phyloP scores from a whole-genome alignment of 1,140 invertebrate species.

The Pararge aegeria region DNA sequence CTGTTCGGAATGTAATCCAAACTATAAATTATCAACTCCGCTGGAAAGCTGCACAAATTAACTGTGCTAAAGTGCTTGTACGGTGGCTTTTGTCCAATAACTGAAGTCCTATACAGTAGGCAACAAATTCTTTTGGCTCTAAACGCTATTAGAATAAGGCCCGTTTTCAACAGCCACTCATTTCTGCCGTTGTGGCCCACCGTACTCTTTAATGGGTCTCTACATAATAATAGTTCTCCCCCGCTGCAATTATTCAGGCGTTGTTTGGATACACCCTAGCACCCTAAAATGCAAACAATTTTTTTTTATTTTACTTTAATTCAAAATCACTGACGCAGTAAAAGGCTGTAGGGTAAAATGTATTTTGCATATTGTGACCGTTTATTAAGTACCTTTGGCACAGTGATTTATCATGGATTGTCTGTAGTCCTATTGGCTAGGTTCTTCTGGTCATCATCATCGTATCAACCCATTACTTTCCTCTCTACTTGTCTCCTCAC shows the following conservation, averaged over 20 bases:
- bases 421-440: too few relatives aligned
- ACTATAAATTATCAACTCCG: constrained; percentile 14
- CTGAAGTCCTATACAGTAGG: neutral
- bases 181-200: constrained; percentile 6
- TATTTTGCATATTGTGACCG: neutral
- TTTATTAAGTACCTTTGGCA: neutral
- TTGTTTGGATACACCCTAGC: constrained; percentile 10
- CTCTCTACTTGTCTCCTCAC: too few relatives aligned
- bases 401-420: too few relatives aligned
- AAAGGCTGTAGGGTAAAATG: neutral
- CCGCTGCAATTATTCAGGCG: constrained; percentile 27
- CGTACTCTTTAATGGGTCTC: constrained; percentile 20
- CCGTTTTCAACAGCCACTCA: constrained; percentile 8
- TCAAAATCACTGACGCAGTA: neutral
- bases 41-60: constrained; percentile 21
- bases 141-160: neutral
- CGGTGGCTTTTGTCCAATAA: constrained; percentile 21
- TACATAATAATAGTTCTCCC: constrained; percentile 28
- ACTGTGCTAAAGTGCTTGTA: constrained; percentile 17
- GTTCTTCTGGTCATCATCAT: too few relatives aligned
- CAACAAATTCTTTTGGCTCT: neutral
- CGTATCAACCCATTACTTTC: too few relatives aligned
- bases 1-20: constrained; percentile 4
- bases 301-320: constrained; percentile 7
- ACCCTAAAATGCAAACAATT: constrained; percentile 15